These are phyloP conservation scores for Aphodius granarius DNA, from an alignment of 2,888 invertebrate species.

Conservation along the genomic window DNA sequence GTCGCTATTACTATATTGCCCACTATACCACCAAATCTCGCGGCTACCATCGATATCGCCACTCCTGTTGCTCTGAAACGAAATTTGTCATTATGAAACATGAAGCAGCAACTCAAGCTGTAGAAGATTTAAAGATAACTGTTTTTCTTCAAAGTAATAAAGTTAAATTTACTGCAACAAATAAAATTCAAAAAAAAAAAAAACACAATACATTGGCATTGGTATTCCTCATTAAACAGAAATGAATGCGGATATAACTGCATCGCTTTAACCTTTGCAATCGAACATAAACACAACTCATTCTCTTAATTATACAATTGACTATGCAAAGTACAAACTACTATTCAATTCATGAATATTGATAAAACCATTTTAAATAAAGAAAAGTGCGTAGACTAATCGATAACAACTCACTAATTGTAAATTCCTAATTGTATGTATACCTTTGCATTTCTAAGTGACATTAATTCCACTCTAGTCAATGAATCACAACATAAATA, in stretches of 20 bases:
- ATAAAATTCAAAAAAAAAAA: no score
- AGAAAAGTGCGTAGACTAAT: not conserved
- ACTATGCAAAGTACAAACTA: not conserved
- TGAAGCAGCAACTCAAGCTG: not conserved
- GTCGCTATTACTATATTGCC: conserved; percentile 89
- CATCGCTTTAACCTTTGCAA: not conserved
- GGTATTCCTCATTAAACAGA: no score
- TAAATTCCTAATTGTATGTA: not conserved
- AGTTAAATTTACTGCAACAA: no score
- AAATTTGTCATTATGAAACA: no score
- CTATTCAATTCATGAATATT: not conserved
- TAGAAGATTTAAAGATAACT: not conserved
- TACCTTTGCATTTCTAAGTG: no score
- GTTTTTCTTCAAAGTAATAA: not conserved
- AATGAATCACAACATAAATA: no score
- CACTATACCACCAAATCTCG: conserved; percentile 85
- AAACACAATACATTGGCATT: no score
- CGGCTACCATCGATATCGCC: conserved; percentile 88
- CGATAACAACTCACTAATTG: not conserved
- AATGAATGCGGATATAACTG: no score
- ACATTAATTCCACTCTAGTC: no score
- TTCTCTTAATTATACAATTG: not conserved
- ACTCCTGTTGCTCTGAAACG: conserved; percentile 81
- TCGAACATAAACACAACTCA: not conserved
- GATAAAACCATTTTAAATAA: not conserved